Percentiles rank a stretch among this genome's conserved stretches.
Conservation (phyloP, 2,888 invertebrate genomes). For the Mesoligia furuncula region DNA sequence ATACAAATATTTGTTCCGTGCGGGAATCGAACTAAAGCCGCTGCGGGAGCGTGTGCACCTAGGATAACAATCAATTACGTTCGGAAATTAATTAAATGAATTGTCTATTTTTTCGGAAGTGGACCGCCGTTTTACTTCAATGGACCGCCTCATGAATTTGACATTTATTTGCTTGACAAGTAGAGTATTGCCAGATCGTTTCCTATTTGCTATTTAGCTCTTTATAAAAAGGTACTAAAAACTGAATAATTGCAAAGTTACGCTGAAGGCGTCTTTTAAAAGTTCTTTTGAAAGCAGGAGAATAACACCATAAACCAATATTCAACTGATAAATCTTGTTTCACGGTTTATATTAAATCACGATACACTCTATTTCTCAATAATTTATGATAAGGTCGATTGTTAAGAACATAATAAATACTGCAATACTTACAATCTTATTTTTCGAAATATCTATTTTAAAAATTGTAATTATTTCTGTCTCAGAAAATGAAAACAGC, state of each 20-base stretch:
- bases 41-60: too few species aligned
- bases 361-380: not conserved
- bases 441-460: not conserved
- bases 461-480: not conserved
- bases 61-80: too few species aligned
- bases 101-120: too few species aligned
- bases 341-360: not conserved
- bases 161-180: not conserved
- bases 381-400: not conserved
- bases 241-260: not conserved
- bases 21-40: too few species aligned
- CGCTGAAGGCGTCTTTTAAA: not conserved
- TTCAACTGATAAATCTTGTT: not conserved
- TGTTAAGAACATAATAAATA: not conserved
- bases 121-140: too few species aligned
- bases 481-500: not conserved
- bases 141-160: too few species aligned
- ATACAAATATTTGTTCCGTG: too few species aligned
- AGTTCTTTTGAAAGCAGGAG: not conserved
- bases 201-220: not conserved
- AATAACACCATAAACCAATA: not conserved
- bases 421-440: not conserved
- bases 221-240: too few species aligned
- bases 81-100: too few species aligned
- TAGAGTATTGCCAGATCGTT: not conserved